phyloP scores from a whole-genome alignment of 2,797 vertebrate species.

The Enteromius fasciolatus region DNA sequence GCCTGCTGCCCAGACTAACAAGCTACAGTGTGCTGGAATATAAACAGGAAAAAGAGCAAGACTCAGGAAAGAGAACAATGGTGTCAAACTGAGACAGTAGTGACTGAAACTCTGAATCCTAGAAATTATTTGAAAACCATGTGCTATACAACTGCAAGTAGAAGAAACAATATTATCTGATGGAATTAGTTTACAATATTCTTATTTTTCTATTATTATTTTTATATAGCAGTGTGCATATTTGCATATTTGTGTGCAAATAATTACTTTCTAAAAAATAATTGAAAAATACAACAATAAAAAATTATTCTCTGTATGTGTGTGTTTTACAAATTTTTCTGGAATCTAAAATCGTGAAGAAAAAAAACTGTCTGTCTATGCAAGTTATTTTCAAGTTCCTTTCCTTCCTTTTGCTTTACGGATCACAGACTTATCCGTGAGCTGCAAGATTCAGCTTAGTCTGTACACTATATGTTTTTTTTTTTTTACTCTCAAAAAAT shows the following conservation, averaged over 20 bases:
- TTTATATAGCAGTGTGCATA: background rate
- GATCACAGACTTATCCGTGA: too few relatives aligned
- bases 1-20: slow-evolving; percentile 44
- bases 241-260: too few relatives aligned
- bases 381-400: background rate
- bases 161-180: background rate
- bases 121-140: slow-evolving; percentile 20
- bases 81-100: slow-evolving; percentile 26
- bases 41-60: slow-evolving; percentile 42
- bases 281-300: background rate
- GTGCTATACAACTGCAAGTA: background rate
- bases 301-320: background rate
- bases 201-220: background rate
- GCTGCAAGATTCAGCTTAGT: too few relatives aligned
- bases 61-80: slow-evolving; percentile 30
- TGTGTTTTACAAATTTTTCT: background rate
- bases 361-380: background rate
- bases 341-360: background rate
- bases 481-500: too few relatives aligned
- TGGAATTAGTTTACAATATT: background rate
- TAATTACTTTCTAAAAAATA: background rate
- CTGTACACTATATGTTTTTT: too few relatives aligned
- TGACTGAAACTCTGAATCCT: slow-evolving; percentile 36
- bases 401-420: too few relatives aligned
- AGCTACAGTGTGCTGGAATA: slow-evolving; percentile 43